Percentiles rank a stretch among this genome's conserved stretches.
phyloP scores from a whole-genome alignment of 2,113 vertebrate species.

The Jacana jacana region DNA sequence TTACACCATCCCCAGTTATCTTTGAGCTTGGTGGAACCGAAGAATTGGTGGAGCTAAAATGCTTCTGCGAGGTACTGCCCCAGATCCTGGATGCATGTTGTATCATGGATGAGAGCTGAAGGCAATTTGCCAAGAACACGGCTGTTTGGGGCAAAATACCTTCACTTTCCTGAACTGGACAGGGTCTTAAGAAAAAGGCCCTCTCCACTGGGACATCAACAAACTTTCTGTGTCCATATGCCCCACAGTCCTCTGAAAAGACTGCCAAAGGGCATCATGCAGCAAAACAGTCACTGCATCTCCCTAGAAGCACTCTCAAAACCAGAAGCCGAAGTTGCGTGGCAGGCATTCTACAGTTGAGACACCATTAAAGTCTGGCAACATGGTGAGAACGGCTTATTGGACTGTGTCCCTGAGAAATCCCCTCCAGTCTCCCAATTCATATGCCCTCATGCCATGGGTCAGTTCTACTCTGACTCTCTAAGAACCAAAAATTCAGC shows the following conservation, averaged over 20 bases:
- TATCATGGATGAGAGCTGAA: background rate
- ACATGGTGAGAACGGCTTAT: background rate
- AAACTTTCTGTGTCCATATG: background rate
- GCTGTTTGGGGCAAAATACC: background rate
- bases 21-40: background rate
- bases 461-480: background rate
- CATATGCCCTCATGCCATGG: background rate
- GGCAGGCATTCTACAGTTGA: background rate
- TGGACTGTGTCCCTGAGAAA: background rate
- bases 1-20: background rate
- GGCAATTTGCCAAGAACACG: background rate
- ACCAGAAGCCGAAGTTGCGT: background rate
- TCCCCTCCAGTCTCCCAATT: background rate
- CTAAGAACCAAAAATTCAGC: background rate
- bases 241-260: background rate
- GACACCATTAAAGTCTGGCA: background rate
- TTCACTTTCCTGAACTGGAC: background rate
- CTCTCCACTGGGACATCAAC: fast-evolving
- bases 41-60: background rate
- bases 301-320: background rate
- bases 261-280: background rate
- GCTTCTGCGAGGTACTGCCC: background rate
- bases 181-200: background rate
- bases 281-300: fast-evolving
- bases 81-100: background rate